These are phyloP conservation scores for Nephrotoma appendiculata DNA, from an alignment of 2,888 invertebrate species.

Conservation along the genomic window DNA sequence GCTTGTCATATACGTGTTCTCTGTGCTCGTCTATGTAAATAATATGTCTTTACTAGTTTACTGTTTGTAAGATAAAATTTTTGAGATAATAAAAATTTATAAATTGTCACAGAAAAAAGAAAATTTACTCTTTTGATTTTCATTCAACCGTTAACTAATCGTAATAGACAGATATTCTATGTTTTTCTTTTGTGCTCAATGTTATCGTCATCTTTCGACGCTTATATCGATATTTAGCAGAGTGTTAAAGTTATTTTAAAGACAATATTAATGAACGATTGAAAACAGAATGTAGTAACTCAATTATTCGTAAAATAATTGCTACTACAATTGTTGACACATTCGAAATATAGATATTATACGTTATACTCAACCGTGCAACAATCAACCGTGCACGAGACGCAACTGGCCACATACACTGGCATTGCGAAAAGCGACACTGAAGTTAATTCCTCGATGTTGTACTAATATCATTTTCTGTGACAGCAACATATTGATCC, in stretches of 20 bases:
- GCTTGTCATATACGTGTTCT: not conserved
- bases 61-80: not conserved
- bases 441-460: too few species aligned
- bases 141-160: not conserved
- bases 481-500: too few species aligned
- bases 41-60: not conserved
- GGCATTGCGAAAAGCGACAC: too few species aligned
- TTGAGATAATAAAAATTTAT: not conserved
- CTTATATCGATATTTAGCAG: not conserved
- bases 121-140: not conserved
- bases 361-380: too few species aligned
- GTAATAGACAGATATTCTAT: not conserved
- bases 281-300: too few species aligned
- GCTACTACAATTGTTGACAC: too few species aligned
- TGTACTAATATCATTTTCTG: too few species aligned
- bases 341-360: too few species aligned
- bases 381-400: too few species aligned
- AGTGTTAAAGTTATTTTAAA: not conserved
- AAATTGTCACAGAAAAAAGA: not conserved
- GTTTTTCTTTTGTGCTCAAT: not conserved
- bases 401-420: too few species aligned
- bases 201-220: not conserved
- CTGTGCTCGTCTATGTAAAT: not conserved
- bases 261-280: not conserved
- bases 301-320: too few species aligned